Evolutionary conservation across 2,797 vertebrate genomes (phyloP), one percentile per base, ranked within the genome.

Genomic region (Takifugu rubripes): DNA sequence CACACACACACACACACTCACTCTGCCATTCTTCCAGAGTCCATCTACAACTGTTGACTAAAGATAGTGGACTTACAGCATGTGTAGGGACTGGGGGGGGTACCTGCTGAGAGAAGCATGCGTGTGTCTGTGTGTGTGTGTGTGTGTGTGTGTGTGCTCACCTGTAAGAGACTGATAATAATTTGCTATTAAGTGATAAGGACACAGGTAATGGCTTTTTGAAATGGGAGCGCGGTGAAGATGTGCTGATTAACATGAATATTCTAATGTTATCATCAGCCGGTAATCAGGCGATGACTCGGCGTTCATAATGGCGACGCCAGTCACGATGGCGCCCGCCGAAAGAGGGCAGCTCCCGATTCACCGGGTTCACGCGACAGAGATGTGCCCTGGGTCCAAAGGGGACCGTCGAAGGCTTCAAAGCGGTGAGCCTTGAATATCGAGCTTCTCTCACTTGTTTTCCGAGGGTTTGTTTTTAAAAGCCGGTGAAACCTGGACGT

Each of bases 181-280:
- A 85, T 87, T 85, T 83, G 61, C 59, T 77, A 65, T 82, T 73
- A 75, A 74, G 70, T 76, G 79, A 84, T 84, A 80, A 83, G 74
- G 70, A 75, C n/a, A 52, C 56, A 75, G 74, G 66, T 85, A 77
- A 84, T 77, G 59, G 68, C 68, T 79, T 83, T 86, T 68, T 79
- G 74, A 84, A 83, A 82, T 56, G 47, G 55, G 54, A 66, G 45
- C 16, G 16, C 43, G 54, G 57, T 68, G 72, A 78, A 78, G 71
- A 68, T 64, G 63, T 60, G 50, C 59, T 72, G 79, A 86, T 84
- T 83, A 83, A 78, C 64, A 66, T n/a, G 62, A 61, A 54, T 68
- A 60, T 73, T 68, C 76, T 71, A 77, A 78, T 64, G 75, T 74
- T 79, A 81, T 86, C 73, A 36, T 27, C 64, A 54, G 69, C 52